Base-by-base conservation (phyloP, 35 echinoderm and acorn worm species). In the Apostichopus parvimensis region DNA sequence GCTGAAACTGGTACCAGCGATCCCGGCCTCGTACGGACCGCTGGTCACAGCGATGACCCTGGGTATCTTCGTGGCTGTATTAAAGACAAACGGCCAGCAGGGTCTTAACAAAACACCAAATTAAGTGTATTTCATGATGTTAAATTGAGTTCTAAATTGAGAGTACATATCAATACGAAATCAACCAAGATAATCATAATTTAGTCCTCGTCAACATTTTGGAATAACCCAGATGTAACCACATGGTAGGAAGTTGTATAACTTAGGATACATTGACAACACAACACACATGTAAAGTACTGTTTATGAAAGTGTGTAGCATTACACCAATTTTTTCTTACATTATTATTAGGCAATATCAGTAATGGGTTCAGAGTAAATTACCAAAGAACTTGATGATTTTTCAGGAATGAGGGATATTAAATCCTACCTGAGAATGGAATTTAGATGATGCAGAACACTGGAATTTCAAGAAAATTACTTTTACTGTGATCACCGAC, bases 31-130 rank as follows among this genome's bases (percentile, higher is more conserved):
- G 28, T 66, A 88, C 9, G 86, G 86, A 52, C 22, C 72, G 8
- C 17, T 17, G 26, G 86, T 72, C 61, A 88, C 68, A 21, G 86
- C 86, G 8, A 72, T 88, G 9, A 88, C 86, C 45, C 68, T 25
- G 17, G 86, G 86, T 15, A 88, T 72, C 61, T 72, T 60, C 13
- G 61, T 88, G n/a, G 60, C 60, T 72, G 54, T 11, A 66, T 45
- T 45, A 65, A 66, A 57, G 20, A 52, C 54, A 87, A 20, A 68
- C 55, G 21, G 55, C 13, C 18, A 86, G 22, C 10, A 79, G 12
- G 10, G 78, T 13, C 2, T 45, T 45, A 45, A 45, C 34, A 45
- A 45, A 45, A 45, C 34, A 45, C 0, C 34, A 45, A 45, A 45
- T 45, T 45, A 45, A 45, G 34, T 4, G 34, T 2, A 45, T 0